phyloP scores from a whole-genome alignment of 2,113 vertebrate species.

The Atlantisia rogersi region DNA sequence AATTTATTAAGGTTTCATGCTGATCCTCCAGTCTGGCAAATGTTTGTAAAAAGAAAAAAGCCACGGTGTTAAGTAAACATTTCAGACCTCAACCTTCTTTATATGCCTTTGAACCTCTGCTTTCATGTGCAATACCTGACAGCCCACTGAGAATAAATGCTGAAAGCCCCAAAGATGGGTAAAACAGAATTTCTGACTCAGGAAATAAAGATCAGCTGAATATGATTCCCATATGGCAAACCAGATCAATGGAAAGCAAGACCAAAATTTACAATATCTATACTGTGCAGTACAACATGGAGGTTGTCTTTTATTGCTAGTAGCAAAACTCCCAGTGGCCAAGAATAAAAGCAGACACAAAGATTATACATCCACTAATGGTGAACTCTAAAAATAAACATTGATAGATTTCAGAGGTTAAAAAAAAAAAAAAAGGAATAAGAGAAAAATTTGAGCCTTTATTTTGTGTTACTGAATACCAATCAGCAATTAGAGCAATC shows the following conservation, averaged over 20 bases:
- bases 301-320: slow-evolving; percentile 75
- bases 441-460: slow-evolving; percentile 1
- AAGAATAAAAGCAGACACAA: slow-evolving; percentile 58
- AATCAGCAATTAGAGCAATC: slow-evolving; percentile 57
- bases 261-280: slow-evolving; percentile 82
- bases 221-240: slow-evolving; percentile 80
- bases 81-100: slow-evolving; percentile 76
- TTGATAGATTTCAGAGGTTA: slow-evolving; percentile 22
- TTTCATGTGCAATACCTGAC: slow-evolving; percentile 82
- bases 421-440: slow-evolving; percentile 22
- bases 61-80: slow-evolving; percentile 77
- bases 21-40: slow-evolving; percentile 71
- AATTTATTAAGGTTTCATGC: slow-evolving; percentile 70
- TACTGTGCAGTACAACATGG: slow-evolving; percentile 72
- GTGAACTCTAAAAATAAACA: slow-evolving; percentile 57
- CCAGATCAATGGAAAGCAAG: slow-evolving; percentile 83
- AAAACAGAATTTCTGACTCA: slow-evolving; percentile 86
- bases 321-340: slow-evolving; percentile 78
- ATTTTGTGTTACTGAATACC: slow-evolving; percentile 37
- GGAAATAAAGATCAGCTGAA: slow-evolving; percentile 85
- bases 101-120: slow-evolving; percentile 81
- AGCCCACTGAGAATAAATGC: slow-evolving; percentile 76
- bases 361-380: slow-evolving; percentile 68
- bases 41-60: slow-evolving; percentile 73
- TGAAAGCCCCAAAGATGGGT: slow-evolving; percentile 81